Conservation (phyloP, 1,140 invertebrate species). For the Nymphalis io region DNA sequence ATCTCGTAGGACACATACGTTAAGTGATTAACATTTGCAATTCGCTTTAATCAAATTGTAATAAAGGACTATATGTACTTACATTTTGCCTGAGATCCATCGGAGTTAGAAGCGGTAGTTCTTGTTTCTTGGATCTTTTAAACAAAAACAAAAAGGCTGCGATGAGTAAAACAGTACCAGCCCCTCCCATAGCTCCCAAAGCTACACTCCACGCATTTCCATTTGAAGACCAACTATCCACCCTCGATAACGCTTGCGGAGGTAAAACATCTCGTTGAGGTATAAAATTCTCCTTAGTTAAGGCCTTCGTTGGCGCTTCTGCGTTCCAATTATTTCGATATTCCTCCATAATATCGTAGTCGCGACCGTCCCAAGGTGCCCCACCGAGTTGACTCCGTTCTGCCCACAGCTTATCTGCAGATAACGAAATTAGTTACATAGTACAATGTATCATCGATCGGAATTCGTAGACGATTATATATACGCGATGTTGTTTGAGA, state of each 20-base stretch:
- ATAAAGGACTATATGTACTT: slow-evolving; percentile 39
- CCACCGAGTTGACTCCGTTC: slow-evolving; percentile 48
- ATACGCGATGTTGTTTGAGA: slow-evolving; percentile 10
- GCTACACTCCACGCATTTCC: slow-evolving; percentile 63
- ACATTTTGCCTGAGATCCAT: slow-evolving; percentile 68
- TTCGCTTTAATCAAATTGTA: too few relatives aligned
- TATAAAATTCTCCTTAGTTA: slow-evolving; percentile 6
- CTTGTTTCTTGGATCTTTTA: slow-evolving; percentile 52
- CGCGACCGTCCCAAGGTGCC: slow-evolving; percentile 51
- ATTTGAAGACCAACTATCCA: slow-evolving; percentile 37
- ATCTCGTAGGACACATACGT: too few relatives aligned
- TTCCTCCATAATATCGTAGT: slow-evolving; percentile 45
- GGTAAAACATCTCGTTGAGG: slow-evolving; percentile 28
- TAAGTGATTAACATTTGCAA: too few relatives aligned
- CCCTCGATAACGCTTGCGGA: slow-evolving; percentile 44
- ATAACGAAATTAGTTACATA: slow-evolving; percentile 71
- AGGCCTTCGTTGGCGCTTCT: slow-evolving; percentile 16
- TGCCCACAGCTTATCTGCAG: slow-evolving; percentile 72
- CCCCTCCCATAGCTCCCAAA: slow-evolving; percentile 61
- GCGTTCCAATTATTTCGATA: slow-evolving; percentile 44
- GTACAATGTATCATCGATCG: slow-evolving; percentile 69
- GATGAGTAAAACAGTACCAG: slow-evolving; percentile 62
- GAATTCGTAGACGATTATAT: slow-evolving; percentile 32
- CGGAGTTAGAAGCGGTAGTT: slow-evolving; percentile 58
- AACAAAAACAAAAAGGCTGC: slow-evolving; percentile 57